A percentile compares a stretch with the other conserved stretches of the same genome.
phyloP scores from a whole-genome alignment of 2,888 invertebrate species.

The Brachycybe producta region DNA sequence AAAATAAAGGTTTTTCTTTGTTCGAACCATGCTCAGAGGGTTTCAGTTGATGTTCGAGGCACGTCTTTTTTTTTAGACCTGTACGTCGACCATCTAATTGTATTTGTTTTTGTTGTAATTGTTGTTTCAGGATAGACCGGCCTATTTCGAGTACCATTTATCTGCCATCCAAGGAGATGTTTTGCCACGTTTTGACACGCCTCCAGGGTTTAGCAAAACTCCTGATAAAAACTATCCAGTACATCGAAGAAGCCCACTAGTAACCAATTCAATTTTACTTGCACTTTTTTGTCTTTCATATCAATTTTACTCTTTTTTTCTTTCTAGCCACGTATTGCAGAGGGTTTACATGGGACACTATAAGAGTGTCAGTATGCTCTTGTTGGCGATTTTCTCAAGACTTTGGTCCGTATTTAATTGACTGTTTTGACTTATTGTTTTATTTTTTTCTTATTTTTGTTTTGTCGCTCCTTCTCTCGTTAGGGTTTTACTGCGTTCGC shows the following conservation, averaged over 20 bases:
- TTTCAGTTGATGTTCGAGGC: too few relatives aligned
- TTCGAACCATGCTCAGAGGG: too few relatives aligned
- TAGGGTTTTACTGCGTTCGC: neutral
- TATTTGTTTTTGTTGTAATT: too few relatives aligned
- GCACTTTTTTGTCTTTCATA: neutral
- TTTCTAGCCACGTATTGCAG: neutral
- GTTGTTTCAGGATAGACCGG: too few relatives aligned
- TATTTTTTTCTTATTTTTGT: neutral
- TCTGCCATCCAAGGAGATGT: neutral
- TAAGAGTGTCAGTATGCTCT: neutral
- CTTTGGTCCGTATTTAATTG: neutral
- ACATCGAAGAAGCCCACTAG: neutral
- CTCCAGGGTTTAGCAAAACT: slow-evolving; percentile 1
- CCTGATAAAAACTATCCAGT: neutral
- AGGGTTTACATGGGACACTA: slow-evolving; percentile 1
- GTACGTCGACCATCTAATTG: too few relatives aligned
- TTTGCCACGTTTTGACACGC: neutral
- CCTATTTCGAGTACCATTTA: too few relatives aligned
- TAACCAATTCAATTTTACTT: neutral
- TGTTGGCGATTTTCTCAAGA: neutral
- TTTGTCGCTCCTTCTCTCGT: neutral
- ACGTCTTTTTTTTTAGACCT: too few relatives aligned
- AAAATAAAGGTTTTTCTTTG: too few relatives aligned
- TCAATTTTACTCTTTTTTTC: neutral
- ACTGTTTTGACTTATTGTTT: neutral